These are phyloP conservation scores for Semicossyphus pulcher DNA, from an alignment of 2,113 vertebrate genomes.

Conservation along the genomic window DNA sequence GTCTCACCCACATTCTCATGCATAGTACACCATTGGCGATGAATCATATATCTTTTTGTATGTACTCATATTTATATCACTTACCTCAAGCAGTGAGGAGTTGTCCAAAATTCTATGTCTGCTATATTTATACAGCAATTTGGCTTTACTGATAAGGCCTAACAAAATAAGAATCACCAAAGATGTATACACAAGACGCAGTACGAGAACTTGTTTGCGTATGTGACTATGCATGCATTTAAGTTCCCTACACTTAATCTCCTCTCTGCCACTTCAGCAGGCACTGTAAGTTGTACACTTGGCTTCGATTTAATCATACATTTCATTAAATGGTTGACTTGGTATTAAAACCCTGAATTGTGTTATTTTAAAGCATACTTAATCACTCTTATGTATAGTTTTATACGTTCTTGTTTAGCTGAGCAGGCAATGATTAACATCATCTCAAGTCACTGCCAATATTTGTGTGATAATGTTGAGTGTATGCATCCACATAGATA, in stretches of 20 bases:
- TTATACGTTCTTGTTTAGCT: constrained; percentile 11
- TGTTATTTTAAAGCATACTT: background rate
- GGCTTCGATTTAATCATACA: constrained; percentile 25
- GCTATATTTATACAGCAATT: constrained; percentile 25
- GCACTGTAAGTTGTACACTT: constrained; percentile 7
- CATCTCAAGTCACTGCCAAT: too few species aligned
- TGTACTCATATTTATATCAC: constrained; percentile 31
- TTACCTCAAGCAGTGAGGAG: constrained; percentile 8
- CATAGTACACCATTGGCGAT: background rate
- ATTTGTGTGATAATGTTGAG: too few species aligned
- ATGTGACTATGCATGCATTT: constrained; percentile 32
- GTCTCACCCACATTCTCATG: constrained; percentile 9
- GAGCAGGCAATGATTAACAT: background rate
- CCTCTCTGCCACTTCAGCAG: constrained; percentile 45
- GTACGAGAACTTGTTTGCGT: background rate
- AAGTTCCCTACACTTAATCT: constrained; percentile 34
- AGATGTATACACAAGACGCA: constrained; percentile 1
- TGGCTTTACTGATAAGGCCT: background rate
- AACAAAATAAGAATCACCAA: constrained; percentile 15
- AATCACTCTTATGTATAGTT: constrained; percentile 2
- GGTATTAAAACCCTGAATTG: background rate
- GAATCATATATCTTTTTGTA: constrained; percentile 27
- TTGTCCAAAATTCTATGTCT: constrained; percentile 15
- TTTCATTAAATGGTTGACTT: constrained; percentile 13
- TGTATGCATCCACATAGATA: background rate